Percentiles rank a stretch among this genome's conserved stretches.
Conservation (phyloP, 2,888 invertebrate genomes). For the Odiellus spinosus region DNA sequence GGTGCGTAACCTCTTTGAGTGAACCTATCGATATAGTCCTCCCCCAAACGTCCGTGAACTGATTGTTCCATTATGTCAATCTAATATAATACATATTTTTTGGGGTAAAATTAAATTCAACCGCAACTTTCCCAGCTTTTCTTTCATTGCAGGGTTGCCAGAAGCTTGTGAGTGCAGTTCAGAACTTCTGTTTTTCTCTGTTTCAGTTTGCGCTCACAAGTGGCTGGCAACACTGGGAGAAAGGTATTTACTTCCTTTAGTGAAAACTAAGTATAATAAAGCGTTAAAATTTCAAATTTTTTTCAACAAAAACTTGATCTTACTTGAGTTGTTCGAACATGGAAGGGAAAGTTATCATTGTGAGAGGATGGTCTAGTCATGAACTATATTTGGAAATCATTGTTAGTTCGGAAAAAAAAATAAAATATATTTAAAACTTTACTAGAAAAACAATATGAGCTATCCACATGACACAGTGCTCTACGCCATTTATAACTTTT, state of each 20-base stretch:
- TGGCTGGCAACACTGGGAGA: too few species aligned
- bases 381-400: not conserved
- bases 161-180: too few species aligned
- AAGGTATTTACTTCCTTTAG: not conserved
- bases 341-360: not conserved
- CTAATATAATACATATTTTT: too few species aligned
- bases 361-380: not conserved
- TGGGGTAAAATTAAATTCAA: too few species aligned
- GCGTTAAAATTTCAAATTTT: not conserved
- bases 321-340: constrained; percentile 1
- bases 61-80: not conserved
- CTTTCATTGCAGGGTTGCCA: too few species aligned
- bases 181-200: too few species aligned
- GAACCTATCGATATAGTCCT: not conserved
- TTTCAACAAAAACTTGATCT: not conserved
- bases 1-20: not conserved
- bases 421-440: constrained; percentile 23
- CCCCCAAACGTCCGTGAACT: not conserved
- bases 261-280: not conserved
- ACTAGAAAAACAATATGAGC: constrained; percentile 56
- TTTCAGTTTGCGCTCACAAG: too few species aligned
- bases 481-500: constrained; percentile 52
- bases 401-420: too few species aligned
- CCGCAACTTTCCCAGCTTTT: too few species aligned
- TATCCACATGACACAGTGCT: constrained; percentile 45